Conservation (phyloP, 2,113 vertebrate genomes). For the Hypanus sabinus region DNA sequence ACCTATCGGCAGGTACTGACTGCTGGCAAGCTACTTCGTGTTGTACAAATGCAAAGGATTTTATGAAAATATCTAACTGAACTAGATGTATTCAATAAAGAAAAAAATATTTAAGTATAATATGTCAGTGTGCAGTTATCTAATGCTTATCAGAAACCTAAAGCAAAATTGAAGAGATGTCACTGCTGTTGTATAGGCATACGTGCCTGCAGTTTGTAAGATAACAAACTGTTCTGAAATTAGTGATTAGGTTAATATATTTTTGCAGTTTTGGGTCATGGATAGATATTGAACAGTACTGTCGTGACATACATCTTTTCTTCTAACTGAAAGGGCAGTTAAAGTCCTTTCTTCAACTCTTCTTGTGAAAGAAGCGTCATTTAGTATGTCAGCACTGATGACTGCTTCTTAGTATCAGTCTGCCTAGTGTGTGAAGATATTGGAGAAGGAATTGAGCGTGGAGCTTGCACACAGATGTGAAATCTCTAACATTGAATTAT, state of each 20-base stretch:
- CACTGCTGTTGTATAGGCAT: no score
- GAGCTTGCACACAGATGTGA: background rate
- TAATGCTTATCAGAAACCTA: background rate
- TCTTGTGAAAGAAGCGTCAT: background rate
- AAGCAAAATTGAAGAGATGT: background rate
- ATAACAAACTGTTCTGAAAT: background rate
- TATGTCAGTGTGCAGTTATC: no score
- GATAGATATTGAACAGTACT: background rate
- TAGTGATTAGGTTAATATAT: background rate
- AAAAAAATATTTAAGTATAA: background rate
- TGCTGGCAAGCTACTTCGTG: background rate
- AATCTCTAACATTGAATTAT: background rate
- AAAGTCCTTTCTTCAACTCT: background rate
- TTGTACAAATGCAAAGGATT: background rate
- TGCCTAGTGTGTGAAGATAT: background rate
- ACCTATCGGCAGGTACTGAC: constrained; percentile 85
- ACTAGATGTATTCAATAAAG: background rate
- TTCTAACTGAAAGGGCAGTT: background rate
- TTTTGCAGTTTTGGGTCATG: background rate
- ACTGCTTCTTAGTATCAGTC: background rate
- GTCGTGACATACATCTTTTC: background rate
- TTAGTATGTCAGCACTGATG: background rate
- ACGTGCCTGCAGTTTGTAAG: no score
- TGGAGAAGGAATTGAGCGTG: background rate
- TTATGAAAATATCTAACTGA: background rate